phyloP scores from a whole-genome alignment of 1,140 invertebrate genomes.

The Anthonomus grandis region DNA sequence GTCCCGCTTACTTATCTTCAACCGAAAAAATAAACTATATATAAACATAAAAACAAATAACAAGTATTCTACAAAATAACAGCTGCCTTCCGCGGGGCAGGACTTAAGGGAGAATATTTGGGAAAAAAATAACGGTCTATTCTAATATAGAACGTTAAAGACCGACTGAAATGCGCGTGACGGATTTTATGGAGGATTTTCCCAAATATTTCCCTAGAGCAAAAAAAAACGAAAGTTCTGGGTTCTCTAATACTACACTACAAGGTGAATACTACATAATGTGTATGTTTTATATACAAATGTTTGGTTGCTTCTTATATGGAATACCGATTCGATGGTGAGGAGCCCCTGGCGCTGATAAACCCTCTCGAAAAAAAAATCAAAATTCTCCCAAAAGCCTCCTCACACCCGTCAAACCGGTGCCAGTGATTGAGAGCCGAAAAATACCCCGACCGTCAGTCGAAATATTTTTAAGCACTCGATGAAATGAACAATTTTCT shows the following conservation, averaged over 20 bases:
- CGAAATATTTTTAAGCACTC: slow-evolving; percentile 14
- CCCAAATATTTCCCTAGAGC: slow-evolving; percentile 16
- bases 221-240: slow-evolving; percentile 22
- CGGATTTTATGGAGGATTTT: not conserved
- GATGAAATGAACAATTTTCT: slow-evolving; percentile 21
- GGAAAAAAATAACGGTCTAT: slow-evolving; percentile 23
- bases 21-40: slow-evolving; percentile 51
- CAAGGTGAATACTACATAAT: slow-evolving; percentile 46
- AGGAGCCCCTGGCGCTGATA: not conserved
- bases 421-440: too few species aligned
- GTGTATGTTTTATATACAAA: slow-evolving; percentile 51
- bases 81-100: slow-evolving; percentile 19
- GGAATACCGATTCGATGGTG: slow-evolving; percentile 16
- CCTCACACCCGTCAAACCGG: not conserved
- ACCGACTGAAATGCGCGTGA: slow-evolving; percentile 15
- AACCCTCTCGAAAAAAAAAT: not conserved
- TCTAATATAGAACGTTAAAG: slow-evolving; percentile 39
- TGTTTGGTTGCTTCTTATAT: slow-evolving; percentile 39
- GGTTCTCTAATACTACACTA: slow-evolving; percentile 35
- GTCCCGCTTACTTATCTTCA: slow-evolving; percentile 41
- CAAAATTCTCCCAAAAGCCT: not conserved
- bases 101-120: slow-evolving; percentile 25
- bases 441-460: too few species aligned
- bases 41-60: slow-evolving; percentile 53
- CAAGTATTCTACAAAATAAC: slow-evolving; percentile 48